Conservation (phyloP, 2,113 vertebrate genomes). For the Hippocampus barbouri region DNA sequence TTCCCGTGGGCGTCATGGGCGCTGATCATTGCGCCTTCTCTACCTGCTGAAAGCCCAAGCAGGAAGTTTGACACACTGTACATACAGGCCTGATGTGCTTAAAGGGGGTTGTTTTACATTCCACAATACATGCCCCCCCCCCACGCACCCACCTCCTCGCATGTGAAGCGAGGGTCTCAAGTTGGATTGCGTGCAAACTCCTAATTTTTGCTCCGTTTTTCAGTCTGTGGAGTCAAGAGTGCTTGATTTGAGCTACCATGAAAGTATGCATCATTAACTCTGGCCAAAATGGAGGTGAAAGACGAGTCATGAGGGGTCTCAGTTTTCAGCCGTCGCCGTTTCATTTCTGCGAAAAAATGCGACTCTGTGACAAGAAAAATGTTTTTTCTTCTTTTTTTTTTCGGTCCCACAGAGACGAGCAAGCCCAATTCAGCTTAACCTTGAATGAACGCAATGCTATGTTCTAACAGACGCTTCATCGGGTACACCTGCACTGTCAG, state of each 20-base stretch:
- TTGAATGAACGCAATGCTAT: neutral
- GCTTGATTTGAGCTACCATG: conserved; percentile 31
- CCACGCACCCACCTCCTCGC: neutral
- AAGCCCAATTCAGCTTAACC: neutral
- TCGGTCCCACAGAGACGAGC: neutral
- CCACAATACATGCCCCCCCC: neutral
- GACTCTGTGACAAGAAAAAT: conserved; percentile 7
- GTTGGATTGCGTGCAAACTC: conserved; percentile 52
- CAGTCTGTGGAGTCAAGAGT: conserved; percentile 20
- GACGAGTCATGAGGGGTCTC: conserved; percentile 18
- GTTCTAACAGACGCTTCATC: neutral
- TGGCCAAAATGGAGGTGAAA: conserved; percentile 41
- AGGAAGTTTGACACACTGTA: conserved; percentile 16
- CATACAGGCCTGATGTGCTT: conserved; percentile 17
- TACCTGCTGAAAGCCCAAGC: conserved; percentile 32
- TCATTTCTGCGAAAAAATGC: conserved; percentile 1
- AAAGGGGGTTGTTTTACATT: conserved; percentile 27
- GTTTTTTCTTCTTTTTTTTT: neutral
- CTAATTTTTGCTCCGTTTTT: conserved; percentile 37
- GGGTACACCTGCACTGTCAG: neutral
- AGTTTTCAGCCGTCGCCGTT: neutral
- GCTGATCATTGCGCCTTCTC: conserved; percentile 28
- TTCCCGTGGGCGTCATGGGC: neutral
- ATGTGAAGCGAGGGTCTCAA: conserved; percentile 25
- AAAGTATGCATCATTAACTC: conserved; percentile 16